Conservation (phyloP, 2,113 vertebrate species). For the Globicephala melas region DNA sequence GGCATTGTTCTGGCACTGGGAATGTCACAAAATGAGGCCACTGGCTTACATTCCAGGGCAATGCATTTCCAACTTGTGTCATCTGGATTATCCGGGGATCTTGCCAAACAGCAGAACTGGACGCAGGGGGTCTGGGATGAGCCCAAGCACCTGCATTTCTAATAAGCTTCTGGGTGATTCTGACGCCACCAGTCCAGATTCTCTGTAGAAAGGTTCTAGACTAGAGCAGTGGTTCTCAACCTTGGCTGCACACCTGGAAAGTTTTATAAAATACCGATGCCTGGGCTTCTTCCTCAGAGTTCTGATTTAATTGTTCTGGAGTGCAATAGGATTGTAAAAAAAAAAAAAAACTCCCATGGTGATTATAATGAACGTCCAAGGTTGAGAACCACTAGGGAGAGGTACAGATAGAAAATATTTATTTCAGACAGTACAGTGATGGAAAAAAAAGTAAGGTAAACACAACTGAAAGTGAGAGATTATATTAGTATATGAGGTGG, state of each 20-base stretch:
- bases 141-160: neutral
- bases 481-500: neutral
- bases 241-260: neutral
- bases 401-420: neutral
- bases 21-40: neutral
- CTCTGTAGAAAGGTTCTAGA: neutral
- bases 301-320: neutral
- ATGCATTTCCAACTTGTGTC: neutral
- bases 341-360: neutral
- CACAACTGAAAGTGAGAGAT: neutral
- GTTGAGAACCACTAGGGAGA: neutral
- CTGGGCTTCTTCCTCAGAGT: neutral
- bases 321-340: neutral
- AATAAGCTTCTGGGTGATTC: neutral
- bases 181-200: neutral
- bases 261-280: neutral
- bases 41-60: neutral
- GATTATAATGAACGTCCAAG: neutral
- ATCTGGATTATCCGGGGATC: neutral
- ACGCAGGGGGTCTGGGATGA: neutral
- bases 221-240: neutral
- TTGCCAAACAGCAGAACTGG: neutral
- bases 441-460: conserved; percentile 10
- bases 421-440: neutral
- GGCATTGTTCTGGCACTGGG: neutral